These are phyloP conservation scores for Sebastolobus alascanus DNA, from an alignment of 2,797 vertebrate species.

Conservation along the genomic window DNA sequence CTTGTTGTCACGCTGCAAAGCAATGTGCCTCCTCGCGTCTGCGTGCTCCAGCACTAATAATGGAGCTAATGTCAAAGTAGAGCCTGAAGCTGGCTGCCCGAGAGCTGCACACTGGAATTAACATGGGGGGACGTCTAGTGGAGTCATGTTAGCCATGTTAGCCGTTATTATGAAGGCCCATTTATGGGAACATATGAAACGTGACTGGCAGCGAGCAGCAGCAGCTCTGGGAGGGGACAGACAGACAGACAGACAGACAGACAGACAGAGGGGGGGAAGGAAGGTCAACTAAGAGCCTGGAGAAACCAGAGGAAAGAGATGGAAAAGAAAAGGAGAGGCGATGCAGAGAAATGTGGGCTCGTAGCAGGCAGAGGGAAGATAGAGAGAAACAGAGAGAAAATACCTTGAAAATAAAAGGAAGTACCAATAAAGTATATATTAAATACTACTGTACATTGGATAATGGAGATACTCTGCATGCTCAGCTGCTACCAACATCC, in stretches of 20 bases:
- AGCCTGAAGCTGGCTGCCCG: slow-evolving; percentile 39
- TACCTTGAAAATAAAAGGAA: not conserved
- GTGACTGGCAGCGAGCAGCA: slow-evolving; percentile 50
- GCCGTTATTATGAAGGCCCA: slow-evolving; percentile 27
- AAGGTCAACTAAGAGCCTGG: slow-evolving; percentile 28
- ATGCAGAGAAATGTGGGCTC: not conserved
- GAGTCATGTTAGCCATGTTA: slow-evolving; percentile 25
- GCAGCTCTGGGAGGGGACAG: not conserved
- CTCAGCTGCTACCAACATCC: not conserved
- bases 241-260: not conserved
- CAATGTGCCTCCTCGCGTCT: not conserved
- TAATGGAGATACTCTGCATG: not conserved
- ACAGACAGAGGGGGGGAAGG: not conserved
- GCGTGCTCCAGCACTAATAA: slow-evolving; percentile 4
- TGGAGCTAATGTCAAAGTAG: slow-evolving; percentile 21
- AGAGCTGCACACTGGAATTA: slow-evolving; percentile 36
- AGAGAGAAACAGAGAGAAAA: not conserved
- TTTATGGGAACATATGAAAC: slow-evolving; percentile 64
- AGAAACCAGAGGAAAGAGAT: not conserved
- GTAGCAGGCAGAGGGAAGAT: not conserved
- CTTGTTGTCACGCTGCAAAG: slow-evolving; percentile 17
- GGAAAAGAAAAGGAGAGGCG: not conserved
- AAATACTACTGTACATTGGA: not conserved
- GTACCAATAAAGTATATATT: not conserved
- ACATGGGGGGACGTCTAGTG: slow-evolving; percentile 27